These are phyloP conservation scores for Eilema sororculum DNA, from an alignment of 2,888 invertebrate genomes.

Conservation along the genomic window DNA sequence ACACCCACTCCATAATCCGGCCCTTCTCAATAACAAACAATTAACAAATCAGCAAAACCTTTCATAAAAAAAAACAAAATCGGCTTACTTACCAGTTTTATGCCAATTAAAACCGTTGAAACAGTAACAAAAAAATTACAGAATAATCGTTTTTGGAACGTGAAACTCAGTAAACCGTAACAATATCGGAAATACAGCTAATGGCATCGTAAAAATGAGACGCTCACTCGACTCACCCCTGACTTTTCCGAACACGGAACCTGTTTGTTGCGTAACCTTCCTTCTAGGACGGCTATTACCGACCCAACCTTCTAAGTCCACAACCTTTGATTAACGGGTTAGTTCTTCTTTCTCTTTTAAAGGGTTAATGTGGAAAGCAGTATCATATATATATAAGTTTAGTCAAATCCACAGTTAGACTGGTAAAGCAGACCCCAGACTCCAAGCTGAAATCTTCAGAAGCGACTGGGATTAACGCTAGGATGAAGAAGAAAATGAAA, in stretches of 20 bases:
- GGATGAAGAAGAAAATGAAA: too few species aligned
- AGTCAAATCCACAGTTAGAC: too few species aligned
- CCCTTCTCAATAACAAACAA: background rate
- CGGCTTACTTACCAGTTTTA: background rate
- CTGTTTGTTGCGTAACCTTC: background rate
- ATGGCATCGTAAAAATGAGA: background rate
- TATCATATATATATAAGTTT: too few species aligned
- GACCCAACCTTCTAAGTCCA: background rate
- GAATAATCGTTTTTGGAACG: slow-evolving; percentile 41
- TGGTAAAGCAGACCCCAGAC: too few species aligned
- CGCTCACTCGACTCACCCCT: background rate
- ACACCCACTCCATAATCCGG: background rate
- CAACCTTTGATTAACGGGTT: background rate
- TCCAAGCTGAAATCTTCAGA: too few species aligned
- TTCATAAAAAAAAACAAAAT: background rate
- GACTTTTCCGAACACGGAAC: background rate
- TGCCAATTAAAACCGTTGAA: background rate
- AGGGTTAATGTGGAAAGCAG: too few species aligned
- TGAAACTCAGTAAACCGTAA: slow-evolving; percentile 28
- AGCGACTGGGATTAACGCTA: too few species aligned
- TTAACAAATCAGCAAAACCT: background rate
- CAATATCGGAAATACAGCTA: slow-evolving; percentile 32
- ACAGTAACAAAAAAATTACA: slow-evolving; percentile 24
- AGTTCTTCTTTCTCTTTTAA: too few species aligned
- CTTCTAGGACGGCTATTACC: background rate